Conservation (phyloP, 2,797 vertebrate species). For the Mallotus villosus region DNA sequence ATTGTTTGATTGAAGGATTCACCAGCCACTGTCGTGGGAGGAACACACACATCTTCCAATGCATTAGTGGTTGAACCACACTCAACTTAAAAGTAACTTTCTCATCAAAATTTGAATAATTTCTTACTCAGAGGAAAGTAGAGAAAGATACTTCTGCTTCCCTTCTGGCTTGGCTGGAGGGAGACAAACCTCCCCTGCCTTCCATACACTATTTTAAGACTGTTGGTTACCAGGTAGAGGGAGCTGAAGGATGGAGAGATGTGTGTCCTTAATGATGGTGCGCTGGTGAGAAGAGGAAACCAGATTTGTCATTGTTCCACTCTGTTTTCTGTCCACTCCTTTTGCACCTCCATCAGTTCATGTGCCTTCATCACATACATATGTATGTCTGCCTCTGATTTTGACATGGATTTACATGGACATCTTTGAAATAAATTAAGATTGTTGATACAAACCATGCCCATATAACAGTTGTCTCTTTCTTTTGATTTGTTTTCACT, state of each 20-base stretch:
- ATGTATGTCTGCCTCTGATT: slow-evolving; percentile 70
- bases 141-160: no score
- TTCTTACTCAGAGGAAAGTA: no score
- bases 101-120: background rate
- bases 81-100: slow-evolving; percentile 1
- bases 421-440: slow-evolving; percentile 81
- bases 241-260: no score
- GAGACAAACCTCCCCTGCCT: no score
- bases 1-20: slow-evolving; percentile 12
- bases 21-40: slow-evolving; percentile 9
- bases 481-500: slow-evolving; percentile 17
- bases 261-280: background rate
- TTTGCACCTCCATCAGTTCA: slow-evolving; percentile 49
- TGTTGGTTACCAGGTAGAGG: no score
- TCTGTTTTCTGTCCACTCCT: background rate
- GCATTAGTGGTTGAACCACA: slow-evolving; percentile 29
- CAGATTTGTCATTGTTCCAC: slow-evolving; percentile 2
- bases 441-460: slow-evolving; percentile 51
- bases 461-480: slow-evolving; percentile 56
- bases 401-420: slow-evolving; percentile 71
- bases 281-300: background rate
- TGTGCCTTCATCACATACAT: slow-evolving; percentile 87
- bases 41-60: background rate
- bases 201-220: no score
- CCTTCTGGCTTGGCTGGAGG: no score